phyloP scores from a whole-genome alignment of 2,888 invertebrate genomes.

The Agrenia bidenticulata region DNA sequence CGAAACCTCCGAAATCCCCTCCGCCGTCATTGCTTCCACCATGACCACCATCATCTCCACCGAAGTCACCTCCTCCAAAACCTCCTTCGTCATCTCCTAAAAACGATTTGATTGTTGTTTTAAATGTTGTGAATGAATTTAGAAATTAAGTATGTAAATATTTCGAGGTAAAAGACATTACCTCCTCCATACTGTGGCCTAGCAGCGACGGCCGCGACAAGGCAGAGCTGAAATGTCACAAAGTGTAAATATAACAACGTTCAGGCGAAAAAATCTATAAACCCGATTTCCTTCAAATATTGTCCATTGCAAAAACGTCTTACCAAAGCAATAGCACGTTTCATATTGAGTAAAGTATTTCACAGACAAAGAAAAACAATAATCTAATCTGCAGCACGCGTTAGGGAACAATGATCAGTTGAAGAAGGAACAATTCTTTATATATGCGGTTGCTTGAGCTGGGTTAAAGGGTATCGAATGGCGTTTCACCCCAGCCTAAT shows the following conservation, averaged over 20 bases:
- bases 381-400: background rate
- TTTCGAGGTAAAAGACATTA: background rate
- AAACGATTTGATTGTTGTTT: background rate
- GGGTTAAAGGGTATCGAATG: conserved; percentile 19
- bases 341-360: conserved; percentile 13
- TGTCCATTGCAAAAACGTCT: background rate
- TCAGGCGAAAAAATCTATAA: too few relatives aligned
- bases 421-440: background rate
- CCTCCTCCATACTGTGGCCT: conserved; percentile 42
- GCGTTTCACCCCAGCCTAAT: conserved; percentile 15
- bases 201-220: conserved; percentile 41
- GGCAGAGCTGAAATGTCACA: conserved; percentile 32
- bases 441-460: conserved; percentile 4
- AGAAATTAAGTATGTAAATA: too few relatives aligned
- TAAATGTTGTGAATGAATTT: background rate
- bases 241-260: background rate
- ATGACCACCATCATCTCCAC: conserved; percentile 23
- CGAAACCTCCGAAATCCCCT: conserved; percentile 22
- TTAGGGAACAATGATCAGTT: conserved; percentile 5
- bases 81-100: conserved; percentile 30
- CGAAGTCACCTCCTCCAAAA: conserved; percentile 25
- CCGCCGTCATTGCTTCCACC: conserved; percentile 30
- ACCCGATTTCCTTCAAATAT: background rate
- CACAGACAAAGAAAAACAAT: background rate
- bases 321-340: conserved; percentile 17